Percentiles rank a stretch among this genome's conserved stretches.
These are phyloP conservation scores for Asteroscopus sphinx DNA, from an alignment of 2,888 invertebrate species.

Conservation along the genomic window DNA sequence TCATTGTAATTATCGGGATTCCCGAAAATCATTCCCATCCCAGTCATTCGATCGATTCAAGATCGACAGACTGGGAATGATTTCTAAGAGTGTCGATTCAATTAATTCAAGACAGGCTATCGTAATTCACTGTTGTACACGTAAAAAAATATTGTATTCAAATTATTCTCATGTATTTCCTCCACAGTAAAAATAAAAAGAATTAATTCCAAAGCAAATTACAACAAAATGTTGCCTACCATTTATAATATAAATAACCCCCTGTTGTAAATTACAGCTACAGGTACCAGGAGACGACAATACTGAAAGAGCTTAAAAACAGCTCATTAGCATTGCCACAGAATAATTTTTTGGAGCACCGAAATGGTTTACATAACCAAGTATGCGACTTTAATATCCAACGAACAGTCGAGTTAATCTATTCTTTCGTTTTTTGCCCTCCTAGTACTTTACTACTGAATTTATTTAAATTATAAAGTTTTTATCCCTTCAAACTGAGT, in stretches of 20 bases:
- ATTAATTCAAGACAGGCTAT: too few species aligned
- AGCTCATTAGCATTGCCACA: constrained; percentile 69
- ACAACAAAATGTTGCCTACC: neutral
- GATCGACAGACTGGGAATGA: too few species aligned
- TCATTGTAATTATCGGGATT: too few species aligned
- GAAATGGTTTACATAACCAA: constrained; percentile 50
- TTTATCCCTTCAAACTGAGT: constrained; percentile 35
- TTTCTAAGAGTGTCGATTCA: too few species aligned
- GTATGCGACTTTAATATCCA: constrained; percentile 54
- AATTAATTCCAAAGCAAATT: neutral
- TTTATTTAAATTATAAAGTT: constrained; percentile 60
- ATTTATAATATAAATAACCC: neutral
- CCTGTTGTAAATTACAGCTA: constrained; percentile 48
- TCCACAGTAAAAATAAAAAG: neutral
- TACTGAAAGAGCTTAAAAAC: constrained; percentile 51
- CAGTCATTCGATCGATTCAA: too few species aligned
- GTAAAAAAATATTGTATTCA: too few species aligned
- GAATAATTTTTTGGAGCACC: constrained; percentile 61
- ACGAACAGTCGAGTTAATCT: constrained; percentile 62
- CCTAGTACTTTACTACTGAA: constrained; percentile 59
- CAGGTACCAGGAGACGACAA: constrained; percentile 58
- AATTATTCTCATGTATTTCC: too few species aligned
- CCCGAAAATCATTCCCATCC: too few species aligned
- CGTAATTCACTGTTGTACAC: too few species aligned
- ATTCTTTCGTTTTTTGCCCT: constrained; percentile 63